phyloP scores from a whole-genome alignment of 2,888 invertebrate species.

The Netelia fuscicornis region DNA sequence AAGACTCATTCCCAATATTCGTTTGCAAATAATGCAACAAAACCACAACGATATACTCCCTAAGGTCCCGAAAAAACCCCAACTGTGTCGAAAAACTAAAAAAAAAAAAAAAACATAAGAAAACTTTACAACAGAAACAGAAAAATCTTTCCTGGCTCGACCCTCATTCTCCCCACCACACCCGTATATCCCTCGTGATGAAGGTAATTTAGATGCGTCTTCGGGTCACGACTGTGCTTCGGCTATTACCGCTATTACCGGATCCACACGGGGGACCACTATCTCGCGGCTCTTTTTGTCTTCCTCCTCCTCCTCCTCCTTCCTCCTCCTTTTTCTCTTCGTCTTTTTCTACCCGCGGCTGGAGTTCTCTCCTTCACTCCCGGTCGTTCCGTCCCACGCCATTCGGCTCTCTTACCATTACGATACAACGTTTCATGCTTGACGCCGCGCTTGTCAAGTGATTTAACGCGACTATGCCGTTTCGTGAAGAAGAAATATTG shows the following conservation, averaged over 20 bases:
- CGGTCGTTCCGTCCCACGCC: constrained; percentile 75
- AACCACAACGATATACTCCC: no score
- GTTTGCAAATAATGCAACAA: no score
- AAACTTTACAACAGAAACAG: no score
- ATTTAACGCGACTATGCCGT: constrained; percentile 45
- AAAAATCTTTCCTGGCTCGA: neutral
- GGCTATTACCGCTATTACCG: constrained; percentile 80
- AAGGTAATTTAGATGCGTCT: constrained; percentile 80
- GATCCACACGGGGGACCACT: constrained; percentile 71
- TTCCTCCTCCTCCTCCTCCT: constrained; percentile 22
- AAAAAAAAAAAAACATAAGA: no score
- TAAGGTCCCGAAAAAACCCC: no score
- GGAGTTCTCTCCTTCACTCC: constrained; percentile 63
- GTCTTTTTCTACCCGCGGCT: constrained; percentile 26
- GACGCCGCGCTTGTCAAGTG: constrained; percentile 52
- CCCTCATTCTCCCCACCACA: constrained; percentile 1
- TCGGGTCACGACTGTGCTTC: constrained; percentile 77
- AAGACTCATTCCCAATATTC: no score
- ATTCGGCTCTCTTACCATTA: constrained; percentile 69
- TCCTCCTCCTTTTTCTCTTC: neutral
- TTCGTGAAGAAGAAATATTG: constrained; percentile 44
- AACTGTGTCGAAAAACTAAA: no score
- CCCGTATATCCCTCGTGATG: constrained; percentile 66
- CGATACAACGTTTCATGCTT: constrained; percentile 68
- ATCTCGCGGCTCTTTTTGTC: constrained; percentile 40